phyloP scores from a whole-genome alignment of 2,113 vertebrate species.

The Saccopteryx leptura region DNA sequence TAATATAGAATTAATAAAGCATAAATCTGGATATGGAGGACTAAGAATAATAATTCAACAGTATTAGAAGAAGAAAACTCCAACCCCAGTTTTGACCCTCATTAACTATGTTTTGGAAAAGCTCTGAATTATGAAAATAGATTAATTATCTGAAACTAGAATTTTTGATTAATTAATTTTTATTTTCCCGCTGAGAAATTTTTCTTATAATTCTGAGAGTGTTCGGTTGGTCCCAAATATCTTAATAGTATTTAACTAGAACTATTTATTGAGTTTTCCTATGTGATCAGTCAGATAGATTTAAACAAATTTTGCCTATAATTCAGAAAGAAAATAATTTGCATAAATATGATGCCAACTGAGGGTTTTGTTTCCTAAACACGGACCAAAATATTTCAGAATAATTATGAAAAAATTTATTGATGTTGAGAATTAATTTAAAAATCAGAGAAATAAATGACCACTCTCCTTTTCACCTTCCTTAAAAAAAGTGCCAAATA shows the following conservation, averaged over 20 bases:
- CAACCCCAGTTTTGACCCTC: background rate
- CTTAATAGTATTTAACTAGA: background rate
- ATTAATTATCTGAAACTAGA: background rate
- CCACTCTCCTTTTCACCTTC: background rate
- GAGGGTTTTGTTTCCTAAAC: background rate
- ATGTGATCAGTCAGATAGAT: background rate
- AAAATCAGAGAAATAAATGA: background rate
- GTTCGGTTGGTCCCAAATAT: background rate
- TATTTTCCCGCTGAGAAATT: background rate
- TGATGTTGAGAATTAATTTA: background rate
- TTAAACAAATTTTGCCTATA: background rate
- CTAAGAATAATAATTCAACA: background rate
- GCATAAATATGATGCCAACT: background rate
- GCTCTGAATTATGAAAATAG: background rate
- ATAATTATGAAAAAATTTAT: background rate
- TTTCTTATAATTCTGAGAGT: background rate
- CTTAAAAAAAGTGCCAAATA: background rate
- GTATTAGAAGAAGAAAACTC: background rate
- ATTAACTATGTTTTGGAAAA: constrained; percentile 10
- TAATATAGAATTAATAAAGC: background rate
- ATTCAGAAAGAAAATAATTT: background rate
- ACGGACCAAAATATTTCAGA: background rate
- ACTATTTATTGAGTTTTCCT: background rate
- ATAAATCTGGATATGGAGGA: background rate
- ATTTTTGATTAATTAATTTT: background rate